Evolutionary conservation across 2,797 vertebrate species (phyloP), one percentile per base, ranked within the genome.

Genomic region (Clarias platycephalus): DNA sequence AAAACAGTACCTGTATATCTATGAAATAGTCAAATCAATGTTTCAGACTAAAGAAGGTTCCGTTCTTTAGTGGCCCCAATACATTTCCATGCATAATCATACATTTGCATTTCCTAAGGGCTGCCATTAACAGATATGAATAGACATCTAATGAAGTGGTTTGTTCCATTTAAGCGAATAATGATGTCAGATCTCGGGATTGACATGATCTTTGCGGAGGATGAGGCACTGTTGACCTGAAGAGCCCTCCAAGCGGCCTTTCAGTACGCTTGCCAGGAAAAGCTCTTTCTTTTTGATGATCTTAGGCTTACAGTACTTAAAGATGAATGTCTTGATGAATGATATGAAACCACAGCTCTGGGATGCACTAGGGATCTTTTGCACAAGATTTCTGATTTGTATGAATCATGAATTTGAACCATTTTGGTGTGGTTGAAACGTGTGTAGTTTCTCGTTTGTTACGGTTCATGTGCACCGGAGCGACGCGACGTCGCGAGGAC

Each of bases 231-330:
- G 28, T 13, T 20, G 63, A 72, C 81, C 84, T 85, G 62, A 84
- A 90, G 84, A 74, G 70, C 72, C 62, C 83, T 86, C 86, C 71
- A 84, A 77, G 62, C 2, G 49, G 31, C 78, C 53, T 40, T 83
- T 87, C 78, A 82, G 77, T 83, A 72, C 79, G 44, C 55, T 40
- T 62, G 40, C 82, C 66, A 60, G 72, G 86, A 86, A 87, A 86
- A 84, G 66, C 31, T 16, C 44, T 80, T 83, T 31, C 84, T 87
- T 86, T 83, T 76, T 64, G 28, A 70, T 87, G 64, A 84, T 84
- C 84, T 76, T 82, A 86, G 86, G 53, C 72, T 57, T 64, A 86
- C 49, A 60, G 79, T 74, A 85, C 85, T 87, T 87, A 40, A 60
- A 75, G 62, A 71, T 84, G 7, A 57, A 87, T 49, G 22, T 79